A percentile compares a stretch with the other conserved stretches of the same genome.
Conservation (phyloP, 2,888 invertebrate genomes). For the Sceliomorpha sp. region DNA sequence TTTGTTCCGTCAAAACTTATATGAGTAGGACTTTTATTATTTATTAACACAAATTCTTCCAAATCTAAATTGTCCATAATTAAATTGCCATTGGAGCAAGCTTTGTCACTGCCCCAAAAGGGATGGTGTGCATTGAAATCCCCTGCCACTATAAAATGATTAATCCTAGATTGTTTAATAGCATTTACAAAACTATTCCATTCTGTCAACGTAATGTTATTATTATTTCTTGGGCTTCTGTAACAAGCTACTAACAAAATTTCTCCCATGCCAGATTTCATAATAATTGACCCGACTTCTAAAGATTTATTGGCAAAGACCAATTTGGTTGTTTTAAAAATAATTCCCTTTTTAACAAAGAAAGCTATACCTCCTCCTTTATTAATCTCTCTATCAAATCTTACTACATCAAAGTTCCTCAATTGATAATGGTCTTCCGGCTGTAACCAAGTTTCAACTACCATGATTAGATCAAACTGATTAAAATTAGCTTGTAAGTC, state of each 20-base stretch:
- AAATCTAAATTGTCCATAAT: constrained; percentile 12
- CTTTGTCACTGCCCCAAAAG: constrained; percentile 14
- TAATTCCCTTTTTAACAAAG: no score
- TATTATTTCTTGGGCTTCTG: constrained; percentile 2
- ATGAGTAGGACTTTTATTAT: constrained; percentile 23
- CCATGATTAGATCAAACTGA: no score
- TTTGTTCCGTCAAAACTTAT: neutral
- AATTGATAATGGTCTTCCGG: no score
- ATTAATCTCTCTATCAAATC: no score
- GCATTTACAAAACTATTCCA: neutral
- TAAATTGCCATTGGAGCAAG: constrained; percentile 10
- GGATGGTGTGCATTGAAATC: constrained; percentile 33
- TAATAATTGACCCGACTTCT: constrained; percentile 1
- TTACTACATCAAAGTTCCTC: no score
- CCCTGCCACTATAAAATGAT: constrained; percentile 7
- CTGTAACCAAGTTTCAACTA: no score
- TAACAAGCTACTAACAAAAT: constrained; percentile 7
- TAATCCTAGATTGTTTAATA: neutral
- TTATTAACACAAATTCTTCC: constrained; percentile 16
- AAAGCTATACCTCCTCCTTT: no score
- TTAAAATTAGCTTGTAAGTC: no score
- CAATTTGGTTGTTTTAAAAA: no score
- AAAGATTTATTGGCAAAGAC: no score
- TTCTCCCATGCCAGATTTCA: neutral
- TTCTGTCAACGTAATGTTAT: neutral